Conservation (phyloP, 2,113 vertebrate species). For the Pelusios castaneus region DNA sequence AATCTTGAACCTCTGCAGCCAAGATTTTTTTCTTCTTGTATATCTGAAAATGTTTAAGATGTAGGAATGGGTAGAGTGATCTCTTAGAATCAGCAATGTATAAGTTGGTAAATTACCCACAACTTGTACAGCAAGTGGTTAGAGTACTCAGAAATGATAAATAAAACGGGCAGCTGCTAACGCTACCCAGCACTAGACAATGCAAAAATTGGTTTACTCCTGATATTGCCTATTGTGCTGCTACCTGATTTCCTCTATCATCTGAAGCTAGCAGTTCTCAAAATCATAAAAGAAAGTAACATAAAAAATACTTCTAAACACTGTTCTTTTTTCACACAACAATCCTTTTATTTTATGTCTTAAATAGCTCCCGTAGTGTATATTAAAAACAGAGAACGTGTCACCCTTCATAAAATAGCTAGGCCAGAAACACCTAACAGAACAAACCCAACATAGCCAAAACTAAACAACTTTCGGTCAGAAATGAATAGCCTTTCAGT, state of each 20-base stretch:
- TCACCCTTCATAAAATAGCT: background rate
- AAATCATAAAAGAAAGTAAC: background rate
- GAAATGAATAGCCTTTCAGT: background rate
- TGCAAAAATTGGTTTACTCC: background rate
- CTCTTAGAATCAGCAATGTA: background rate
- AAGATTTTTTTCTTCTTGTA: background rate
- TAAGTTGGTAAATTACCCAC: background rate
- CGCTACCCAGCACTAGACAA: fast-evolving
- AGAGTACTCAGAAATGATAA: background rate
- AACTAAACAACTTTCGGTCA: background rate
- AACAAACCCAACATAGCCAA: background rate
- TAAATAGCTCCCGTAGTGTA: background rate
- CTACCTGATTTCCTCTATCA: background rate
- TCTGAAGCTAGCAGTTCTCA: background rate
- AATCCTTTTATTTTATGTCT: background rate
- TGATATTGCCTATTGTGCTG: background rate
- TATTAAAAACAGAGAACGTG: background rate
- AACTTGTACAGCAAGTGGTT: background rate
- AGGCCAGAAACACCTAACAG: background rate
- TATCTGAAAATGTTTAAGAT: background rate
- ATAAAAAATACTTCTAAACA: background rate
- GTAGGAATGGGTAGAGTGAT: background rate
- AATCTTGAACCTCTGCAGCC: background rate
- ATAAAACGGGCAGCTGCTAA: background rate
- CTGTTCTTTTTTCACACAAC: background rate